Evolutionary conservation across 1,140 invertebrate species (phyloP).

Genomic region (Drosophila burlai): DNA sequence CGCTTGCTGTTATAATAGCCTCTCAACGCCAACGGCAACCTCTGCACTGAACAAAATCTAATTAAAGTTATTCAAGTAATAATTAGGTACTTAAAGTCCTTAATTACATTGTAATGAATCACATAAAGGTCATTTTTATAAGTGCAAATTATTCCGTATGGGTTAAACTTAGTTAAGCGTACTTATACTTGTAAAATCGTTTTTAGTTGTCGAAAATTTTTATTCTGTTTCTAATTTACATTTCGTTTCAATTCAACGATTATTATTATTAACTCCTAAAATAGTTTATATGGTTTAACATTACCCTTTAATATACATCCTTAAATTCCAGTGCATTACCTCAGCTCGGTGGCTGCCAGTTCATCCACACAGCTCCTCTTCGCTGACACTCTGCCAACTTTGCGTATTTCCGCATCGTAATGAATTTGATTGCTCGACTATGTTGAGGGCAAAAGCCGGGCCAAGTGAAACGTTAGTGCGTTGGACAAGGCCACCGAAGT

Average conservation of each 20-base stretch:
- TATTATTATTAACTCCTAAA: neutral
- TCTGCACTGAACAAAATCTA: slow-evolving; percentile 26
- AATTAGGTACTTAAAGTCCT: neutral
- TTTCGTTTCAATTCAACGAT: neutral
- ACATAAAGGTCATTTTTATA: neutral
- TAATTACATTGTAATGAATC: neutral
- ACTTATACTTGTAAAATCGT: neutral
- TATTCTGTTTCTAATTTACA: neutral
- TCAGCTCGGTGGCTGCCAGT: slow-evolving; percentile 18
- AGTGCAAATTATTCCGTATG: neutral
- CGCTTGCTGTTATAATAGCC: slow-evolving; percentile 56
- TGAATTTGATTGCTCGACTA: slow-evolving; percentile 56
- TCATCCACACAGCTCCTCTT: neutral
- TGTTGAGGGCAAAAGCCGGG: slow-evolving; percentile 2
- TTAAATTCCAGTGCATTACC: slow-evolving; percentile 22
- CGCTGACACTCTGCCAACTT: slow-evolving; percentile 34
- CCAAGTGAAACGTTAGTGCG: slow-evolving; percentile 27
- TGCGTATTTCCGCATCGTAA: slow-evolving; percentile 58
- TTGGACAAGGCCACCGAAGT: slow-evolving; percentile 25
- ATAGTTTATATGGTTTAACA: neutral
- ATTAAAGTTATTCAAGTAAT: slow-evolving; percentile 1
- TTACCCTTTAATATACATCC: neutral
- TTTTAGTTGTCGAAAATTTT: rapidly evolving
- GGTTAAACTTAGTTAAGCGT: neutral
- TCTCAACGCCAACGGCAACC: slow-evolving; percentile 39